Base-by-base conservation (phyloP, 2,888 invertebrate genomes). In the Hermaeophaga mercurialis region DNA sequence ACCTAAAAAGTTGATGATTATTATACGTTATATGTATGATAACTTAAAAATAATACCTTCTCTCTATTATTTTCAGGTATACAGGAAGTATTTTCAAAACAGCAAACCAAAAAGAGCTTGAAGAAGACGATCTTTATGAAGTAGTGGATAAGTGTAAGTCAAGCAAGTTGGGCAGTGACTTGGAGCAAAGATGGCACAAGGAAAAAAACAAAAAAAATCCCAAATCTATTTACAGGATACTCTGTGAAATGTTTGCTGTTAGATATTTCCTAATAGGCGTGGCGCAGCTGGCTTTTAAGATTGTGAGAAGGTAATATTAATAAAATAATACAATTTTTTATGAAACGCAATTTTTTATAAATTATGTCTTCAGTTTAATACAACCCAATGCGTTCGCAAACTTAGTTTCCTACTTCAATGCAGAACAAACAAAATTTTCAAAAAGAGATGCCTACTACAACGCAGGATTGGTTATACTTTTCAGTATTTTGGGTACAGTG, bases 401-500 rank as follows among this genome's bases (percentile, higher is more conserved):
- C 58, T 57, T 73, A n/a, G 65, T 73, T 9, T 56, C 66, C 0
- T 72, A 65, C 54, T 73, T 72, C 39, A 41, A 57, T 17, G 57
- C 58, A 39, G 63, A 58, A 34, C 68, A 70, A 62, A 66, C 65
- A 1, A 44, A 49, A 8, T 41, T 70, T 7, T 57, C 67, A 17
- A 66, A 46, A 55, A 45, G 58, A 8, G 72, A 71, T 34, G 91
- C 91, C 0, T 90, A 89, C 73, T 76, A 88, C 48, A 91, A 89
- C 74, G 91, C 91, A 1, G 82, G 79, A 0, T 86, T 85, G 1
- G 84, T 92, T 12, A 83, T 91, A 11, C 67, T 85, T 9, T 84
- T 90, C 12, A 89, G 89, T 0, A 84, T 86, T 0, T 71, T 88
- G 36, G 86, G 87, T 68, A 85, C 90, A 22, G 80, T 93, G 9